Evolutionary conservation across 2,113 vertebrate genomes (phyloP).

Genomic region (Saguinus imperator): DNA sequence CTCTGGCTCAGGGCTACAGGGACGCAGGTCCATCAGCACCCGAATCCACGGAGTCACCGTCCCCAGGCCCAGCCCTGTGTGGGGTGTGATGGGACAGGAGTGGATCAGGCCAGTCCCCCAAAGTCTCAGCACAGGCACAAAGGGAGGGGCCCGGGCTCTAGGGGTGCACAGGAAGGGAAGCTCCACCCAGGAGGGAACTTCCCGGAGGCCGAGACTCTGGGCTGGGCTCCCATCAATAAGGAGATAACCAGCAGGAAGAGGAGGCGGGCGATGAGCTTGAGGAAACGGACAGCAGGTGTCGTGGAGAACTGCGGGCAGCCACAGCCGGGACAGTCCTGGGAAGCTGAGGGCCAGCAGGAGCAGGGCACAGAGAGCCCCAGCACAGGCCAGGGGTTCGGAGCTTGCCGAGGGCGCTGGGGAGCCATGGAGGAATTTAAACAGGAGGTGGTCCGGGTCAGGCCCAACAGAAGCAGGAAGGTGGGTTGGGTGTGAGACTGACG

Average conservation of each 20-base stretch:
- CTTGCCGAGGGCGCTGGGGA: background rate
- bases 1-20: background rate
- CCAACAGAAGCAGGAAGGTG: background rate
- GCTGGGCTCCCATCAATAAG: background rate
- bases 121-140: background rate
- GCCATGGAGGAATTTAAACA: background rate
- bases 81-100: background rate
- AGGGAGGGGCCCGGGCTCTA: background rate
- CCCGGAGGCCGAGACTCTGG: background rate
- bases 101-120: background rate
- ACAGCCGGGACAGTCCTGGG: accelerated
- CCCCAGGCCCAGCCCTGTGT: no score
- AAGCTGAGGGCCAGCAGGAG: background rate
- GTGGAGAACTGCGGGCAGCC: no score
- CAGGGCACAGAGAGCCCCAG: background rate
- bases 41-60: no score
- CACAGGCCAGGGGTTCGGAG: background rate
- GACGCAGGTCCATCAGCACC: background rate
- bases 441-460: background rate
- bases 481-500: background rate
- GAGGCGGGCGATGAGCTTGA: background rate
- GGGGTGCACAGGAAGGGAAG: background rate
- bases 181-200: background rate
- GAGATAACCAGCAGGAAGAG: background rate
- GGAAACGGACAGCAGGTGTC: no score